Base-by-base conservation (phyloP, 2,797 vertebrate species). In the Acestrorhynchus altus region DNA sequence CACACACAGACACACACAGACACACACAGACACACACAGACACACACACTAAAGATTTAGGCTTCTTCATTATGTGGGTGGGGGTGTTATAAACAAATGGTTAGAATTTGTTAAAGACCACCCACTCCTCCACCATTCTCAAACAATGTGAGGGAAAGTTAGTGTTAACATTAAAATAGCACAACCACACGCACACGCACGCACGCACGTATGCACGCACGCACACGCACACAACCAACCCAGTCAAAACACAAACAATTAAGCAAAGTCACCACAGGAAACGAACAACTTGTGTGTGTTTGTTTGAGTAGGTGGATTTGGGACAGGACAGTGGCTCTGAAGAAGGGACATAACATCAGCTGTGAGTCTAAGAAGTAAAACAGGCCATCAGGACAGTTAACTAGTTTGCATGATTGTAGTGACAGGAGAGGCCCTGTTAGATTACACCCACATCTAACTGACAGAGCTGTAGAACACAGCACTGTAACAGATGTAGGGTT, bases 1-100 rank as follows among this genome's bases (percentile, higher is more conserved):
- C 39, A 88, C 86, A 81, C 49, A 86, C 85, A 85, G 80, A 86
- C 86, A 77, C 44, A 83, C 49, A 89, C 42, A 88, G 65, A 65
- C 81, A 80, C 66, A 54, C 44, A 89, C 89, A 90, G 86, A 90
- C 88, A 79, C 67, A 74, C 67, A 90, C 90, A 88, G 88, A 69
- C 81, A 81, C 67, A 56, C 46, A 88, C 78, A 81, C 20, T 77
- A 60, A 79, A 66, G 65, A 73, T 12, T 72, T 54, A 57, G 67
- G 47, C 39, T 24, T 77, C n/a, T 8, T 35, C 47, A 74, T 90
- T 86, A 90, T 91, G 85, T 85, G 87, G 89, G 88, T 86, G 87
- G 89, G 83, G 82, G 89, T 81, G 82, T 49, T 84, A 87, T 85
- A 80, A 86, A 86, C 31, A 35, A 86, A 54, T 9, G 40, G 8